A percentile compares a stretch with the other conserved stretches of the same genome.
Conservation (phyloP, 1,140 invertebrate genomes). For the Drosophila suzukii region DNA sequence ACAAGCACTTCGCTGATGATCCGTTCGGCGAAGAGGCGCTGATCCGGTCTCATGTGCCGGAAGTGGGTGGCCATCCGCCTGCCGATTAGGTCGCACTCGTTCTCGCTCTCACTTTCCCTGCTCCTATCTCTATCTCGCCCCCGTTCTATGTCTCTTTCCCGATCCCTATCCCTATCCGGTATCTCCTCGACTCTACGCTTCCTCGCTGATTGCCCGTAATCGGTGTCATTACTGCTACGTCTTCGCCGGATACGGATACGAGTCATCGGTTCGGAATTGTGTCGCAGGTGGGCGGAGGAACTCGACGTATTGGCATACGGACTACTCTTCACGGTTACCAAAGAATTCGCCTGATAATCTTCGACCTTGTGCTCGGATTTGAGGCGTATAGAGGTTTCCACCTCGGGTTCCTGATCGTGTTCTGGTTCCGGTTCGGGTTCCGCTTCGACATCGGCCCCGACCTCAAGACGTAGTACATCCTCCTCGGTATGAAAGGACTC, state of each 20-base stretch:
- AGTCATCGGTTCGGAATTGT: not conserved
- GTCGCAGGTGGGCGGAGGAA: not conserved
- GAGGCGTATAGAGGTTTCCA: not conserved
- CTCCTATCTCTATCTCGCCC: slow-evolving; percentile 1
- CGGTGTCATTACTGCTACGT: slow-evolving; percentile 11
- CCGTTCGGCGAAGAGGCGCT: slow-evolving; percentile 63
- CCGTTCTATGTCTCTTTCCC: not conserved
- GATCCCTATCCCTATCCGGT: not conserved
- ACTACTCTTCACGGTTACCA: not conserved
- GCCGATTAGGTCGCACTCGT: slow-evolving; percentile 63
- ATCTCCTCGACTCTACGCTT: slow-evolving; percentile 3
- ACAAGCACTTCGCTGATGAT: slow-evolving; percentile 70
- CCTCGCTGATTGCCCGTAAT: not conserved
- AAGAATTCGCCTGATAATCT: not conserved
- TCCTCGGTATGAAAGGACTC: slow-evolving; percentile 46
- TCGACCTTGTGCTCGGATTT: not conserved
- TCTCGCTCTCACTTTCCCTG: slow-evolving; percentile 27
- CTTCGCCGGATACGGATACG: not conserved
- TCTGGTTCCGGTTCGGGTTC: slow-evolving; percentile 25
- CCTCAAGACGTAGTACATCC: slow-evolving; percentile 33
- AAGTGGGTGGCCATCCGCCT: slow-evolving; percentile 69
- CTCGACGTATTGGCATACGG: not conserved
- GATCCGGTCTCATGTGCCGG: slow-evolving; percentile 66
- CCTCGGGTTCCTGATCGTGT: not conserved
- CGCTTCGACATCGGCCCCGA: slow-evolving; percentile 16